A percentile compares a stretch with the other conserved stretches of the same genome.
Evolutionary conservation across 2,888 invertebrate genomes (phyloP).

Genomic region (Hybos culiciformis): DNA sequence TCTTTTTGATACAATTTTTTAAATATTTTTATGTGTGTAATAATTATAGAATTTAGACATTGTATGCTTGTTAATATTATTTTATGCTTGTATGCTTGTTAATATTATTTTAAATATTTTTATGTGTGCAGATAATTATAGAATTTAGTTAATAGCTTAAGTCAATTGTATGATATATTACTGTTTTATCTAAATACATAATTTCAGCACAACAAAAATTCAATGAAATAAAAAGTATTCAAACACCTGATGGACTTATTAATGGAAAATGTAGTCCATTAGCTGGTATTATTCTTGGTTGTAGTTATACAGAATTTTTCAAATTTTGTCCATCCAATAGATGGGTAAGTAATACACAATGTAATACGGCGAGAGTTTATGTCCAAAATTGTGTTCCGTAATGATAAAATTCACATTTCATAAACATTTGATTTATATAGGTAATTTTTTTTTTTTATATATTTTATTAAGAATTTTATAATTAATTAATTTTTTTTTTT

Average conservation of each 20-base stretch:
- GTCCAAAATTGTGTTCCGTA: slow-evolving; percentile 25
- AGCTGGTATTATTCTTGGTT: slow-evolving; percentile 28
- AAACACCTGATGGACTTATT: slow-evolving; percentile 11
- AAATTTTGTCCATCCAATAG: slow-evolving; percentile 29
- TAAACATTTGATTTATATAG: background rate
- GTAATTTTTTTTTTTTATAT: background rate
- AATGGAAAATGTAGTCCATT: slow-evolving; percentile 26
- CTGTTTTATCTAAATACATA: background rate
- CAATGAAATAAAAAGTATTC: slow-evolving; percentile 10
- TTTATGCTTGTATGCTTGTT: no score
- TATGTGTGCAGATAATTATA: no score
- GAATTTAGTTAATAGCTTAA: no score
- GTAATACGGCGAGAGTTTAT: slow-evolving; percentile 27
- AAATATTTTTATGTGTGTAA: background rate
- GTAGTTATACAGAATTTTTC: slow-evolving; percentile 32
- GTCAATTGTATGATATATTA: no score
- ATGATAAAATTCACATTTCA: no score
- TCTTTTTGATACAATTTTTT: background rate
- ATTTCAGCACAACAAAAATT: slow-evolving; percentile 14
- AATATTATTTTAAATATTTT: no score
- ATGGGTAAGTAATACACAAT: slow-evolving; percentile 26
- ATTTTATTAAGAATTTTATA: background rate
- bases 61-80: no score
- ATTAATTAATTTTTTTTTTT: background rate
- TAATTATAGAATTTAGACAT: background rate